These are phyloP conservation scores for Cataglyphis rosenhaueri DNA, from an alignment of 2,888 invertebrate species.

Conservation along the genomic window DNA sequence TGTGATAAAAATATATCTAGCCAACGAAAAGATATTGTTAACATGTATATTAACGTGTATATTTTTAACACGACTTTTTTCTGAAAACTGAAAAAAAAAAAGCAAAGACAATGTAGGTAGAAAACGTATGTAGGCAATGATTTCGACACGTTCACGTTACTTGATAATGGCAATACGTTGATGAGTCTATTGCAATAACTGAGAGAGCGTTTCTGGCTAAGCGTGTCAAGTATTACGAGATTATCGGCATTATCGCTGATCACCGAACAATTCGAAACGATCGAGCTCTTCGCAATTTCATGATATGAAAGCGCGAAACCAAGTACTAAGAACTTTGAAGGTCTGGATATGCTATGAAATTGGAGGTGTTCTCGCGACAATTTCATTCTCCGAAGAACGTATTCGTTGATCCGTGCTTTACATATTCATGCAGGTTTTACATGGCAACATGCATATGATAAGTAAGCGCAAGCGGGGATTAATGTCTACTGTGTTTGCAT, in stretches of 20 bases:
- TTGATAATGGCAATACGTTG: conserved; percentile 37
- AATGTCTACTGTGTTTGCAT: background rate
- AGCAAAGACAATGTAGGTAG: background rate
- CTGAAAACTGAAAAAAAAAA: background rate
- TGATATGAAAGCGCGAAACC: conserved; percentile 1
- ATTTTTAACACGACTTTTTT: background rate
- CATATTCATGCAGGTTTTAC: conserved; percentile 41
- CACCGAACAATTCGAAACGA: conserved; percentile 34
- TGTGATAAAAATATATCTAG: background rate
- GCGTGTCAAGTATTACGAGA: conserved; percentile 57
- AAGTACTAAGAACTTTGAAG: conserved; percentile 33
- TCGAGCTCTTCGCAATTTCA: conserved; percentile 47
- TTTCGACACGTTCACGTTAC: conserved; percentile 9
- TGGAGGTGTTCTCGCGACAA: background rate
- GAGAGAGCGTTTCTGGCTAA: conserved; percentile 58
- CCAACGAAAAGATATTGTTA: background rate
- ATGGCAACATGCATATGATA: conserved; percentile 42
- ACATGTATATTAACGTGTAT: too few species aligned
- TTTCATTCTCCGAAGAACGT: conserved; percentile 19
- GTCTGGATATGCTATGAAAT: background rate
- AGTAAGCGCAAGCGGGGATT: conserved; percentile 31
- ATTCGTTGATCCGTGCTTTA: conserved; percentile 17
- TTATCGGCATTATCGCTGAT: conserved; percentile 57
- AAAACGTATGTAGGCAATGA: background rate
- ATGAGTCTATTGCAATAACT: conserved; percentile 66